Base-by-base conservation (phyloP, 1,140 invertebrate genomes). In the Rhizoglyphus robini region DNA sequence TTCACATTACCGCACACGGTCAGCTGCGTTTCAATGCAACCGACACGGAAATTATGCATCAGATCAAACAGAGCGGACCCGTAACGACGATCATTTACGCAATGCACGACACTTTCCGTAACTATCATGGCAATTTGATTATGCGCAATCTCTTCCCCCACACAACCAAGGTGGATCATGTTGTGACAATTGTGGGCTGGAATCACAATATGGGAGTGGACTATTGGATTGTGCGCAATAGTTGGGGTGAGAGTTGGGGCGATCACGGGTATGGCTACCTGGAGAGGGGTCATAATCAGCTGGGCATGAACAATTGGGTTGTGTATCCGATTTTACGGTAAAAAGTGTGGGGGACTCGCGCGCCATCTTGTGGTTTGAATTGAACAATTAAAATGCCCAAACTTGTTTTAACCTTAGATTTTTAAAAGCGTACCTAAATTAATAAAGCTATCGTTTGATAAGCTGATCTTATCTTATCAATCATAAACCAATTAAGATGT, bases 221-320 rank as follows among this genome's bases (percentile, higher is more conserved):
- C 32, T 78, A 74, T 67, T 78, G 76, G 75, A 66, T 78, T 23
- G 75, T 79, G 13, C 78, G 79, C 65, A 79, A 79, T 69, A 66
- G 68, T 25, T 72, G 71, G 74, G 72, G 71, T 4, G 66, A 67
- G 15, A 13, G 31, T n/a, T 83, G 81, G 81, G 81, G 81, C 61
- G 72, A 76, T 18, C 29, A 75, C 31, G 81, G 81, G 3, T 82
- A 81, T 68, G 69, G 77, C 23, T 63, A 69, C 61, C 75, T 79
- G 70, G 63, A 70, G 0, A 69, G 76, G 38, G 75, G 76, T 62
- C 73, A 64, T 48, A 79, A 79, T 71, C 72, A 74, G 69, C 79
- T 78, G 68, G 76, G 76, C 29, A 61, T 41, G 8, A 41, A 41
- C 36, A 41, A 41, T 18, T 41, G 18, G 8, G 8, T 18, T 11